Conservation (phyloP, 2,888 invertebrate genomes). For the Hemistola chrysoprasaria region DNA sequence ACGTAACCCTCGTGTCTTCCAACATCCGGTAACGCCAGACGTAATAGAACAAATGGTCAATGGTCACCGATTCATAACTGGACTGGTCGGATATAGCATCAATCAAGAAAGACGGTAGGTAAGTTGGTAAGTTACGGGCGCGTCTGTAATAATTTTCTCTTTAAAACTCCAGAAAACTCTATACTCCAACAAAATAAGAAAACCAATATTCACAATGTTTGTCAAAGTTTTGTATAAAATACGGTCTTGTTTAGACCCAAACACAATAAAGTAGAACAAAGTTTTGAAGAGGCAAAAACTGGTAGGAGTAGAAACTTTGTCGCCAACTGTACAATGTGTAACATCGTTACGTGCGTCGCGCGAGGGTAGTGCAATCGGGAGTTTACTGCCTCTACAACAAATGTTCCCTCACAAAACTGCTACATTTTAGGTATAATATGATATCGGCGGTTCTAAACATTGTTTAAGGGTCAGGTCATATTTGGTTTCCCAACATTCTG, state of each 20-base stretch:
- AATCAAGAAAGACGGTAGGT: too few relatives aligned
- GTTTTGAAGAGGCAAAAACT: conserved; percentile 21
- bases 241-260: conserved; percentile 22
- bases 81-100: too few relatives aligned
- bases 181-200: conserved; percentile 7
- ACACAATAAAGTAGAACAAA: conserved; percentile 20
- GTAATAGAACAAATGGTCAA: too few relatives aligned
- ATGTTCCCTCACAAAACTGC: too few relatives aligned
- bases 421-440: background rate
- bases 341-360: conserved; percentile 22
- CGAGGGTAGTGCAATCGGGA: conserved; percentile 45
- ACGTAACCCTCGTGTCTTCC: too few relatives aligned
- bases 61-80: too few relatives aligned
- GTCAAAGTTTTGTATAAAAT: conserved; percentile 8
- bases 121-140: too few relatives aligned
- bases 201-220: conserved; percentile 11
- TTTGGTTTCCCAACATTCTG: too few relatives aligned
- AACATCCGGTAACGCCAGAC: too few relatives aligned
- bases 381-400: conserved; percentile 46
- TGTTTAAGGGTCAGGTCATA: too few relatives aligned
- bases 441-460: too few relatives aligned
- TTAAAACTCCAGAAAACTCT: conserved; percentile 2
- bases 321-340: conserved; percentile 22
- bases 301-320: conserved; percentile 17
- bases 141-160: too few relatives aligned